Percentiles rank a stretch among this genome's conserved stretches.
These are phyloP conservation scores for Epinotia nisella DNA, from an alignment of 2,888 invertebrate species.

Conservation along the genomic window DNA sequence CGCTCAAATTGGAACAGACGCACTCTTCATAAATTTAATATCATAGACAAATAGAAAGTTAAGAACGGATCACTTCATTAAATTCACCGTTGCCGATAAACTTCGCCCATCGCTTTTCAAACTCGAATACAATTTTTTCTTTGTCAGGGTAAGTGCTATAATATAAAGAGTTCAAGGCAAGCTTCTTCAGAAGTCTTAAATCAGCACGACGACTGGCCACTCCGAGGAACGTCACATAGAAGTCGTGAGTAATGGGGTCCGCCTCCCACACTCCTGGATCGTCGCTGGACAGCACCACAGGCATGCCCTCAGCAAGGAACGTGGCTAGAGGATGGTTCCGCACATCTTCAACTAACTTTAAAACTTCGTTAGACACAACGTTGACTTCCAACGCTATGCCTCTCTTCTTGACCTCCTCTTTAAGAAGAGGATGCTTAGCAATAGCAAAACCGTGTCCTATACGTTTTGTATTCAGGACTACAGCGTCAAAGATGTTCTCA, in stretches of 20 bases:
- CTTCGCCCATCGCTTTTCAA: constrained; percentile 73
- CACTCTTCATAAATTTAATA: not conserved
- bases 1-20: too few species aligned
- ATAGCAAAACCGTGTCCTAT: constrained; percentile 92
- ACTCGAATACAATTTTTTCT: constrained; percentile 68
- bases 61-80: constrained; percentile 23
- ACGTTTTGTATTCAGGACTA: constrained; percentile 88
- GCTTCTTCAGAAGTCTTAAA: constrained; percentile 88
- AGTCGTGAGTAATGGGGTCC: constrained; percentile 89
- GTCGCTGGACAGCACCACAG: constrained; percentile 91
- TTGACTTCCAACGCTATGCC: constrained; percentile 91
- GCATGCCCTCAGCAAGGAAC: constrained; percentile 87
- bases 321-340: constrained; percentile 90
- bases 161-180: constrained; percentile 89
- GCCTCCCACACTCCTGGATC: constrained; percentile 92
- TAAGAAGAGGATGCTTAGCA: constrained; percentile 88
- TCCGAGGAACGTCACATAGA: constrained; percentile 91
- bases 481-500: constrained; percentile 90
- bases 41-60: not conserved
- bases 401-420: constrained; percentile 84
- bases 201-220: constrained; percentile 89
- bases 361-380: constrained; percentile 91
- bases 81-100: constrained; percentile 64
- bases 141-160: constrained; percentile 86
- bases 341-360: constrained; percentile 88